Conservation (phyloP, 2,113 vertebrate species). For the Plecturocebus donacophilus region DNA sequence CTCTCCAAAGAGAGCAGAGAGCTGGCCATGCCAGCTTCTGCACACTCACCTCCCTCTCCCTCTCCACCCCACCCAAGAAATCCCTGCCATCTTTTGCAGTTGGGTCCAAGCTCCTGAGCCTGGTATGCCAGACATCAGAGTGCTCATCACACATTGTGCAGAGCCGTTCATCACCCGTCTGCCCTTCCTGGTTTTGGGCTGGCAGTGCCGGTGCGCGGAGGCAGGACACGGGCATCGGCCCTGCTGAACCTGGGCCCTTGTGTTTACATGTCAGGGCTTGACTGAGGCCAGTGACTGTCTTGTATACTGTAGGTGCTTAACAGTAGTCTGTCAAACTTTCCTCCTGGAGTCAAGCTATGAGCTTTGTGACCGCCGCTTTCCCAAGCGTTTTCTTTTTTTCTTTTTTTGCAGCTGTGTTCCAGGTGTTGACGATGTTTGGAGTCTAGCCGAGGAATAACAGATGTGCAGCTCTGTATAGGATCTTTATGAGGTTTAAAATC, state of each 20-base stretch:
- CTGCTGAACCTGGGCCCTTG: background rate
- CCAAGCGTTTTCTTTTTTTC: background rate
- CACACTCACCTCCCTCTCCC: too few species aligned
- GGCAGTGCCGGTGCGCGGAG: too few species aligned
- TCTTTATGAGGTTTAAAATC: background rate
- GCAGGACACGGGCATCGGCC: fast-evolving
- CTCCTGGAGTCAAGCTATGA: background rate
- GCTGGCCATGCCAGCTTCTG: background rate
- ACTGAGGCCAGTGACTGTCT: background rate
- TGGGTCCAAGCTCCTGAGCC: too few species aligned
- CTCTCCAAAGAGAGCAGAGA: background rate
- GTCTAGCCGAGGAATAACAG: background rate
- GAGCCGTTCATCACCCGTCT: fast-evolving
- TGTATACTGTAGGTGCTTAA: background rate
- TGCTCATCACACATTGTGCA: background rate
- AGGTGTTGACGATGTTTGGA: background rate
- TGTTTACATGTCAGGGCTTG: background rate
- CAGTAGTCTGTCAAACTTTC: background rate
- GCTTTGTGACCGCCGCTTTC: background rate
- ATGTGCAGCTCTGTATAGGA: background rate
- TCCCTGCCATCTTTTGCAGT: background rate
- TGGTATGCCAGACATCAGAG: background rate
- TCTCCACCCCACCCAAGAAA: background rate
- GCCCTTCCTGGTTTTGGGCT: background rate
- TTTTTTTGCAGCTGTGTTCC: background rate